phyloP scores from a whole-genome alignment of 2,888 invertebrate species.

The Penaeus monodon region DNA sequence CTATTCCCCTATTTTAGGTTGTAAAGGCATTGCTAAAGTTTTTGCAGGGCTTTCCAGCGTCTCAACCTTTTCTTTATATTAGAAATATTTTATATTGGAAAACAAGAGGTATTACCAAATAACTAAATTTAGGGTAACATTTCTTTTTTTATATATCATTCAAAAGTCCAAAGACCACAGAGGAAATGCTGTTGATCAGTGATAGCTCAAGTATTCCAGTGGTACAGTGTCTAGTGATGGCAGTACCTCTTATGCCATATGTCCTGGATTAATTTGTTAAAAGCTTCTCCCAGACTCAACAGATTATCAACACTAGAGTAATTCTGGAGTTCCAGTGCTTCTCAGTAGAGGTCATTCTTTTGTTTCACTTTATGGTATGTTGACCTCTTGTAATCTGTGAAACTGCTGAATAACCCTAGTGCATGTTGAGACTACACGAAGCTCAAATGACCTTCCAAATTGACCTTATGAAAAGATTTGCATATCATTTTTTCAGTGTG shows the following conservation, averaged over 20 bases:
- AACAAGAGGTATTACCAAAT: slow-evolving; percentile 56
- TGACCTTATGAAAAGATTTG: slow-evolving; percentile 18
- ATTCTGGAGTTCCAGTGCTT: slow-evolving; percentile 26
- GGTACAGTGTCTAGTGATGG: slow-evolving; percentile 43
- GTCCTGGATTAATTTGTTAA: slow-evolving; percentile 50
- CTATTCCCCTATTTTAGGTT: slow-evolving; percentile 37
- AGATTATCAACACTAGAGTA: slow-evolving; percentile 11
- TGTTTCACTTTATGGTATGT: slow-evolving; percentile 15
- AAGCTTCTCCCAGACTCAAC: slow-evolving; percentile 30
- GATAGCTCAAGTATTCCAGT: slow-evolving; percentile 49
- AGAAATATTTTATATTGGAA: slow-evolving; percentile 37
- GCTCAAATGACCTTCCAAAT: slow-evolving; percentile 10
- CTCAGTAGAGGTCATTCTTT: slow-evolving; percentile 2
- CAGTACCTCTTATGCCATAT: slow-evolving; percentile 53
- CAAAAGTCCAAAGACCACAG: slow-evolving; percentile 46
- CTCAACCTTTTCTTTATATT: slow-evolving; percentile 56
- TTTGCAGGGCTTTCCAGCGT: slow-evolving; percentile 49
- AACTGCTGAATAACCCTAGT: slow-evolving; percentile 32
- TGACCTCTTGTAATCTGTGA: slow-evolving; percentile 5
- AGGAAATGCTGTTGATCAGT: slow-evolving; percentile 46
- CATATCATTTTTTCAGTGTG: not conserved
- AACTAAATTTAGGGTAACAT: slow-evolving; percentile 35
- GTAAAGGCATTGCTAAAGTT: slow-evolving; percentile 49
- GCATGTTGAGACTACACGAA: slow-evolving; percentile 18
- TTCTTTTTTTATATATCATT: slow-evolving; percentile 31